These are phyloP conservation scores for Volucella inflata DNA, from an alignment of 2,888 invertebrate genomes.

Conservation along the genomic window DNA sequence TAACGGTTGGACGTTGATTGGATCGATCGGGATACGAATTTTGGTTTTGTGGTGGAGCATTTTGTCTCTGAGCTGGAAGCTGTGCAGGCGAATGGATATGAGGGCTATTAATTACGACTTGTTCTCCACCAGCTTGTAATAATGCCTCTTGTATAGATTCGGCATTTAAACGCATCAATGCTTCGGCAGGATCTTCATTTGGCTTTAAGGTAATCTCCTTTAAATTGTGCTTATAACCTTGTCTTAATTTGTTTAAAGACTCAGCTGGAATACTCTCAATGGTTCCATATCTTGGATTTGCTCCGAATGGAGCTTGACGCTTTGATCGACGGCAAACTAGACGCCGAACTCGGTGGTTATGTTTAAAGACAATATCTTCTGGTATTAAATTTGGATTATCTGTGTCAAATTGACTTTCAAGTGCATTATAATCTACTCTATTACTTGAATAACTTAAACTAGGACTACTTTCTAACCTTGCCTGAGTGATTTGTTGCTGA, in stretches of 20 bases:
- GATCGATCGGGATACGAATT: neutral
- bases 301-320: conserved; percentile 40
- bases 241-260: conserved; percentile 79
- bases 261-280: conserved; percentile 80
- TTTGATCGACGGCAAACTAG: conserved; percentile 16
- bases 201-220: conserved; percentile 82
- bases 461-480: conserved; percentile 78
- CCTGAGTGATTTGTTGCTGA: conserved; percentile 13
- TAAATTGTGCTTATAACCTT: conserved; percentile 79
- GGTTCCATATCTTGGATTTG: conserved; percentile 78
- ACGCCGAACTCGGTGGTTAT: neutral
- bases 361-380: too few species aligned
- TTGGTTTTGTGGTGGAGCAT: neutral
- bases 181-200: conserved; percentile 81
- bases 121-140: conserved; percentile 78
- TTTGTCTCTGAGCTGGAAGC: neutral
- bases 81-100: conserved; percentile 16
- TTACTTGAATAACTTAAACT: conserved; percentile 38
- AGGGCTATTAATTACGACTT: conserved; percentile 78
- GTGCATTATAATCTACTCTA: conserved; percentile 7
- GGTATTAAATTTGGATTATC: neutral
- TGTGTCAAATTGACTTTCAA: conserved; percentile 31
- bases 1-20: conserved; percentile 7
- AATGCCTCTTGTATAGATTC: conserved; percentile 81
- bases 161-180: conserved; percentile 81